phyloP scores from a whole-genome alignment of 2,113 vertebrate genomes.

The Amblyornis subalaris region DNA sequence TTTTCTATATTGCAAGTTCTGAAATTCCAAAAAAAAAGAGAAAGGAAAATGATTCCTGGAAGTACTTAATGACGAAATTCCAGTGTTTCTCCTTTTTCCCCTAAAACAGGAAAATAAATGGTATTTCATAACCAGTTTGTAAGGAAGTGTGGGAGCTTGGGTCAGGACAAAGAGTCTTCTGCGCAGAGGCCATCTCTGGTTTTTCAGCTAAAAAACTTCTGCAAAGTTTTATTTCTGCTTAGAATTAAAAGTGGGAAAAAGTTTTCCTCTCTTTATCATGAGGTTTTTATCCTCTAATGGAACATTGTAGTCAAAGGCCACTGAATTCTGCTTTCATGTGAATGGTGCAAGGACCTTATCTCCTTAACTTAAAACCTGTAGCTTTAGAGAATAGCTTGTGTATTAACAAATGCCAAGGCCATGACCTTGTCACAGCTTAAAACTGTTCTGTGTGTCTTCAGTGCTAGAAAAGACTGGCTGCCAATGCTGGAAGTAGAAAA shows the following conservation, averaged over 20 bases:
- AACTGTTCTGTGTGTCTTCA: neutral
- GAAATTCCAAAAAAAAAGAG: neutral
- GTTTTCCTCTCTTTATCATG: neutral
- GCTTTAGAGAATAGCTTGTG: neutral
- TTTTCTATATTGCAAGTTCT: neutral
- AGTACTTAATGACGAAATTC: neutral
- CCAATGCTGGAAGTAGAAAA: neutral
- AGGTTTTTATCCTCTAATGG: neutral
- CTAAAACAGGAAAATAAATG: neutral
- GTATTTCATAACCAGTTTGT: neutral
- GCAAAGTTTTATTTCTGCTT: neutral
- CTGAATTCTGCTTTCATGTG: neutral
- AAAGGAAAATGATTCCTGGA: neutral
- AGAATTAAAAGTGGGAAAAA: neutral
- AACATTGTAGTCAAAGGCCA: neutral
- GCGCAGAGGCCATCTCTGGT: neutral
- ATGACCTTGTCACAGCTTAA: neutral
- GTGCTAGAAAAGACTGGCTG: neutral
- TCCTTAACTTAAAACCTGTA: constrained; percentile 2
- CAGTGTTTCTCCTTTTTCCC: neutral
- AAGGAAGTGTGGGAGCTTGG: neutral
- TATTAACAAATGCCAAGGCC: neutral
- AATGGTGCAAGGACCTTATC: neutral
- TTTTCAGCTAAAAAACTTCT: neutral
- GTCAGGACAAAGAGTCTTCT: neutral